These are phyloP conservation scores for Pionites leucogaster DNA, from an alignment of 2,113 vertebrate genomes.

Conservation along the genomic window DNA sequence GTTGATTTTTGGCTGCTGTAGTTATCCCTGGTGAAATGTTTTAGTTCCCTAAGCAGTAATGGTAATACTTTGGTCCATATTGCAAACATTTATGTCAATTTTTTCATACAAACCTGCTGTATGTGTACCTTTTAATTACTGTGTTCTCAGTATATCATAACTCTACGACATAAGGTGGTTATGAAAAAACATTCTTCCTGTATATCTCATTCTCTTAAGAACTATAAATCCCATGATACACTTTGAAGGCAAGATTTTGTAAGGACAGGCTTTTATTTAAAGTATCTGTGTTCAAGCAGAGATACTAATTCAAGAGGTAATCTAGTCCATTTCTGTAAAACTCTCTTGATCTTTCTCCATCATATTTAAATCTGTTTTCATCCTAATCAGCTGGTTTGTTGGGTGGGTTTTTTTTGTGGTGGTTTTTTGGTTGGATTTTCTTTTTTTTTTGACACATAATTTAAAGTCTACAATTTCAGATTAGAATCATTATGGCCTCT, in stretches of 20 bases:
- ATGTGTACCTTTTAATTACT: neutral
- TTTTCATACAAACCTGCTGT: neutral
- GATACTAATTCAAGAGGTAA: neutral
- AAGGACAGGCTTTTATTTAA: neutral
- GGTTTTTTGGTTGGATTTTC: neutral
- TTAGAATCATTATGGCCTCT: neutral
- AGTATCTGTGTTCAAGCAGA: neutral
- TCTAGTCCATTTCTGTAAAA: neutral
- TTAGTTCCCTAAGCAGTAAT: neutral
- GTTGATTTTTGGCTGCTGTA: slow-evolving; percentile 7
- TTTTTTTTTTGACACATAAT: neutral
- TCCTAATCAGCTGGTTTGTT: neutral
- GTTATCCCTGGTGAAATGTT: neutral
- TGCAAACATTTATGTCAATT: neutral
- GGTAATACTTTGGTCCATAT: neutral
- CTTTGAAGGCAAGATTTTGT: neutral
- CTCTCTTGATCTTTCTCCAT: neutral
- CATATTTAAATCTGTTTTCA: neutral
- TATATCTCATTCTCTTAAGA: neutral
- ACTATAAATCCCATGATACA: neutral
- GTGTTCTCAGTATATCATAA: neutral
- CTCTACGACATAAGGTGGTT: neutral
- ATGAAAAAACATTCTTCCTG: neutral
- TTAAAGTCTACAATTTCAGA: neutral
- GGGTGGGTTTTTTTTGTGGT: neutral